A percentile compares a stretch with the other conserved stretches of the same genome.
Evolutionary conservation across 2,113 vertebrate genomes (phyloP).

Genomic region (Paraplagusia blochii): DNA sequence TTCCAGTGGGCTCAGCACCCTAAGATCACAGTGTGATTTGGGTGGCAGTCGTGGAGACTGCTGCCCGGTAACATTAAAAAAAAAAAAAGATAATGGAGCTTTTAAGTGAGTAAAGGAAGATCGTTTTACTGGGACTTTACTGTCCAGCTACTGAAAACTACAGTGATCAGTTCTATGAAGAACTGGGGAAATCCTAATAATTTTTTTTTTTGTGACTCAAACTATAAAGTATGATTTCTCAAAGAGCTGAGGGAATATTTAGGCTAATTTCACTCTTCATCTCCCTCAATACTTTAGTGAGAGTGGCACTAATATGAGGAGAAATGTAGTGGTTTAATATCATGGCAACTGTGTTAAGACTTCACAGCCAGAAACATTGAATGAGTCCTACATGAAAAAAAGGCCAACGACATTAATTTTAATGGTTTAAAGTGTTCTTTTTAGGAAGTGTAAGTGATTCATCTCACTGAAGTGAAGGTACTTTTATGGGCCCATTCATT

Average conservation of each 20-base stretch:
- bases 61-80: no score
- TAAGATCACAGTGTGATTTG: no score
- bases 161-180: no score
- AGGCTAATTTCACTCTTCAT: constrained; percentile 13
- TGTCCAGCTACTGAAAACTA: no score
- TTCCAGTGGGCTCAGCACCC: no score
- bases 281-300: constrained; percentile 28
- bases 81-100: no score
- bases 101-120: no score
- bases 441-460: constrained; percentile 11
- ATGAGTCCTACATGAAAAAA: constrained; percentile 38
- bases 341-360: constrained; percentile 12
- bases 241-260: not conserved
- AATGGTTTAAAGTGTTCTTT: constrained; percentile 19
- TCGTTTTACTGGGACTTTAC: no score
- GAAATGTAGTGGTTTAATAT: constrained; percentile 24
- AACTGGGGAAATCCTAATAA: no score
- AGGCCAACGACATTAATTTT: constrained; percentile 25
- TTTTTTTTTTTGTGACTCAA: no score
- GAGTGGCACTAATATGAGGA: constrained; percentile 6
- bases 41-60: no score
- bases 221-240: not conserved
- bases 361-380: constrained; percentile 18
- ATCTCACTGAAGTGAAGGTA: constrained; percentile 33
- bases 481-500: constrained; percentile 18